These are phyloP conservation scores for Fistularia commersonii DNA, from an alignment of 2,797 vertebrate genomes.

Conservation along the genomic window DNA sequence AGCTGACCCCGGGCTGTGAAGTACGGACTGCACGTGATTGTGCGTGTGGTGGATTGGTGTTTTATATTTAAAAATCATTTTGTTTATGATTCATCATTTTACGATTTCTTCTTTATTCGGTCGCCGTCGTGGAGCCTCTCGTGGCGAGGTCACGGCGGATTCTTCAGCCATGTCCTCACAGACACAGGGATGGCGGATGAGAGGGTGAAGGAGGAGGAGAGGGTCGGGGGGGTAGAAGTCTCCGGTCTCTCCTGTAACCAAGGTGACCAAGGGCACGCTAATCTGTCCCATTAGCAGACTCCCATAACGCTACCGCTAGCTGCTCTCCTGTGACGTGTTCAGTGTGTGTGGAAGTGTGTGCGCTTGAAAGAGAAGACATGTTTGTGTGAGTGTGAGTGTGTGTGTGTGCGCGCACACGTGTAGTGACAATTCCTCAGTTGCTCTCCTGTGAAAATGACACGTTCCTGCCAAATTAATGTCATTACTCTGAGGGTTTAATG, in stretches of 20 bases:
- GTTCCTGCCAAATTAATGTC: constrained; percentile 98
- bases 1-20: neutral
- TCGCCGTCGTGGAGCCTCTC: no score
- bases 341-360: constrained; percentile 24
- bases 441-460: constrained; percentile 99
- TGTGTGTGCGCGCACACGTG: constrained; percentile 1
- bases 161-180: neutral
- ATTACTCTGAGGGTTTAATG: constrained; percentile 93
- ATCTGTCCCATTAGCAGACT: constrained; percentile 98
- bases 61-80: no score
- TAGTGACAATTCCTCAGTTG: constrained; percentile 84
- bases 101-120: no score
- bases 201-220: constrained; percentile 19
- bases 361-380: constrained; percentile 18
- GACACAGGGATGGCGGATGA: constrained; percentile 2
- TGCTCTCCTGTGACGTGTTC: constrained; percentile 81
- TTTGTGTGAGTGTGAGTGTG: constrained; percentile 22
- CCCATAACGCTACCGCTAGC: constrained; percentile 98
- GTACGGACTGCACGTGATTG: neutral
- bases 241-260: constrained; percentile 84
- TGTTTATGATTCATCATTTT: no score
- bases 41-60: no score
- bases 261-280: constrained; percentile 98
- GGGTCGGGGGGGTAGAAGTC: constrained; percentile 83
- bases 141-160: neutral